Evolutionary conservation across 2,113 vertebrate species (phyloP).

Genomic region (Pagrus major): DNA sequence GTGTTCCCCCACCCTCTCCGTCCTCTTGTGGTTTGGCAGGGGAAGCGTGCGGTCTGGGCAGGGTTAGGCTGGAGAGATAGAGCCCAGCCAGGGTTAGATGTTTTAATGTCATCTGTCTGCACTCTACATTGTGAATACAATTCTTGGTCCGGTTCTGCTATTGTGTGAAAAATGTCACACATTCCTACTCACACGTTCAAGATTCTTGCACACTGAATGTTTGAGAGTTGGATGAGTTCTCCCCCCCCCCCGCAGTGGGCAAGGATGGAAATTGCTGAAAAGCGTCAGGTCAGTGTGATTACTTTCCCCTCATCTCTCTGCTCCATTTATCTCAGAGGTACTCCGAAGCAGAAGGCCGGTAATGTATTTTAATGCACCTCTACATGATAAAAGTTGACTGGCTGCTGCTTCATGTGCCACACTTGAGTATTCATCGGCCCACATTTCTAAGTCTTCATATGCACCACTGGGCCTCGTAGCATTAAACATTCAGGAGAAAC

Average conservation of each 20-base stretch:
- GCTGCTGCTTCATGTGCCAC: slow-evolving; percentile 64
- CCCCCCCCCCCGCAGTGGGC: slow-evolving; percentile 12
- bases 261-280: slow-evolving; percentile 56
- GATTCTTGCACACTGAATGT: slow-evolving; percentile 41
- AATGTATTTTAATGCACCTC: slow-evolving; percentile 69
- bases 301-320: slow-evolving; percentile 43
- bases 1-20: slow-evolving; percentile 54
- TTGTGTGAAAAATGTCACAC: slow-evolving; percentile 33
- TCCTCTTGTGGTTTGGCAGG: slow-evolving; percentile 72
- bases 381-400: slow-evolving; percentile 66
- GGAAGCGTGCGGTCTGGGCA: slow-evolving; percentile 47
- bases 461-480: slow-evolving; percentile 64
- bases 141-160: slow-evolving; percentile 10
- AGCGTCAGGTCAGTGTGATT: slow-evolving; percentile 61
- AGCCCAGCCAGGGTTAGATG: slow-evolving; percentile 48
- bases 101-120: slow-evolving; percentile 59
- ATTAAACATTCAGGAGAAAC: slow-evolving; percentile 81
- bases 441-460: slow-evolving; percentile 56
- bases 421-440: slow-evolving; percentile 42
- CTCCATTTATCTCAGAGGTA: slow-evolving; percentile 68
- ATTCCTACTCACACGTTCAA: slow-evolving; percentile 29
- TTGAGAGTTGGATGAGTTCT: slow-evolving; percentile 40
- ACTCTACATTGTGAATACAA: slow-evolving; percentile 30
- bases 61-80: slow-evolving; percentile 50
- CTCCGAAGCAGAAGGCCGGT: slow-evolving; percentile 44